Evolutionary conservation across 2,888 invertebrate species (phyloP).

Genomic region (Chalcosyrphus nemorum): DNA sequence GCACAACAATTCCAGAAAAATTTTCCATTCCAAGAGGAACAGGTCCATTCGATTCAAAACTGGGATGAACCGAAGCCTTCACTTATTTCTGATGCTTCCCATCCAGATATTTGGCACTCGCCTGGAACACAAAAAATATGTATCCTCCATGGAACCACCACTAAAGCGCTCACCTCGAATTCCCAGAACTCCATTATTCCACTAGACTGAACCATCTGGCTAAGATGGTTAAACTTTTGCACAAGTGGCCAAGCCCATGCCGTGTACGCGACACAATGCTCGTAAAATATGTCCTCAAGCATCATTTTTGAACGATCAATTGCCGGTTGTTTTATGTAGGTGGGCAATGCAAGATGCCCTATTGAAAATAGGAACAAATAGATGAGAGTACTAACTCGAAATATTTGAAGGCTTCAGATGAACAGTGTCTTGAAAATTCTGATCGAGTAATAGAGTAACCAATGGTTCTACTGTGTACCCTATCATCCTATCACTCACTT

Average conservation of each 20-base stretch:
- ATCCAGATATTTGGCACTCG: conserved; percentile 77
- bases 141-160: background rate
- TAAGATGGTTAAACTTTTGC: conserved; percentile 83
- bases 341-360: conserved; percentile 87
- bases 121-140: background rate
- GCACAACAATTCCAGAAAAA: conserved; percentile 78
- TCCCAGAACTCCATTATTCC: conserved; percentile 87
- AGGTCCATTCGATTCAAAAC: conserved; percentile 75
- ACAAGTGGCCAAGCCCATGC: conserved; percentile 86
- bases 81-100: conserved; percentile 77
- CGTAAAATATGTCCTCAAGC: conserved; percentile 87
- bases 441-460: too few species aligned
- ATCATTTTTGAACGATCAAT: conserved; percentile 85
- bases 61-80: conserved; percentile 75
- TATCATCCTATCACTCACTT: too few species aligned
- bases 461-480: too few species aligned
- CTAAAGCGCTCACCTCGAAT: conserved; percentile 76
- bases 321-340: conserved; percentile 85
- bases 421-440: too few species aligned
- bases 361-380: too few species aligned
- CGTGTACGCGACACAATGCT: conserved; percentile 85
- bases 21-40: conserved; percentile 77
- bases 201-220: conserved; percentile 85
- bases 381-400: too few species aligned
- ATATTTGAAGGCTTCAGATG: too few species aligned